Conservation (phyloP, 2,797 vertebrate genomes). For the Carcharodon carcharias region DNA sequence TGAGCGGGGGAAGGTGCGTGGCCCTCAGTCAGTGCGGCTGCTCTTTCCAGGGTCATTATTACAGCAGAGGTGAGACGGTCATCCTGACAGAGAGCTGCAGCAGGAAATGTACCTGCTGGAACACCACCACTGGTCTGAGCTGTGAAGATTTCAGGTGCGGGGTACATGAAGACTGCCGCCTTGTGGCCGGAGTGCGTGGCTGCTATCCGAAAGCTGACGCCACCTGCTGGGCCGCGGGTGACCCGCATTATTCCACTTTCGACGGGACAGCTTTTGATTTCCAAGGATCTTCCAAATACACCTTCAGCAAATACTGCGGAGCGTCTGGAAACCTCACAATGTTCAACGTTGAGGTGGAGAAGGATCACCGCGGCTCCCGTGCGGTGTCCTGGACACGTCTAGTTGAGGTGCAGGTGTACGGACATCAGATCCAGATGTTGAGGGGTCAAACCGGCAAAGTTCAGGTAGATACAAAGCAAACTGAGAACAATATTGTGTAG, state of each 20-base stretch:
- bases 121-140: too few species aligned
- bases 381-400: neutral
- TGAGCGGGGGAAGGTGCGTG: conserved; percentile 53
- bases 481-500: too few species aligned
- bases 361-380: conserved; percentile 17
- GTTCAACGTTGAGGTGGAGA: conserved; percentile 50
- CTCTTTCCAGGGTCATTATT: conserved; percentile 51
- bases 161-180: conserved; percentile 46
- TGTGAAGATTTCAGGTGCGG: conserved; percentile 43
- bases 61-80: conserved; percentile 48
- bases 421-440: conserved; percentile 46
- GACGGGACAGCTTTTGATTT: conserved; percentile 54
- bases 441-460: conserved; percentile 45
- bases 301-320: conserved; percentile 48
- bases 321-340: conserved; percentile 38
- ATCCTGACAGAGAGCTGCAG: conserved; percentile 48
- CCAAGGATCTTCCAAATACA: conserved; percentile 60
- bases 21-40: conserved; percentile 54
- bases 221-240: conserved; percentile 50
- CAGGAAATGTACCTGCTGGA: conserved; percentile 25
- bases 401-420: conserved; percentile 45
- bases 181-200: conserved; percentile 48
- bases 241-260: conserved; percentile 52
- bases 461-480: conserved; percentile 44
- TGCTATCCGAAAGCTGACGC: conserved; percentile 48